These are phyloP conservation scores for Rhincodon typus DNA, from an alignment of 2,797 vertebrate genomes.

Conservation along the genomic window DNA sequence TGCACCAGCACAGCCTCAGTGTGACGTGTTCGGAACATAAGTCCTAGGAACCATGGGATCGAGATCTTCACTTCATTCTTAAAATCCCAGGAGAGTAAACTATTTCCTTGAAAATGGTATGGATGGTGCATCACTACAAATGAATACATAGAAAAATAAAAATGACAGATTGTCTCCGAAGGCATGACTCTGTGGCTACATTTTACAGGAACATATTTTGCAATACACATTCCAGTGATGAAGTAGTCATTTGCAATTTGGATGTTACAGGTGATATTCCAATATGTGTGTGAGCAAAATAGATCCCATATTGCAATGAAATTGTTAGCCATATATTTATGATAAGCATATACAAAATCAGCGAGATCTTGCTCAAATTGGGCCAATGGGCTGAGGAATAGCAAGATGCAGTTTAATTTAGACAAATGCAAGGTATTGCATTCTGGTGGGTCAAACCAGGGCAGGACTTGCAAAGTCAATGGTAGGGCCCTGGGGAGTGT, in stretches of 20 bases:
- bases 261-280: background rate
- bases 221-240: background rate
- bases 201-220: background rate
- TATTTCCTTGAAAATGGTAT: conserved; percentile 83
- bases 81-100: conserved; percentile 88
- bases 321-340: no score
- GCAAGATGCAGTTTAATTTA: no score
- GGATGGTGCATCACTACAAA: conserved; percentile 81
- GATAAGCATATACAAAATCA: background rate
- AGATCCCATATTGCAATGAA: background rate
- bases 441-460: no score
- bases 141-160: conserved; percentile 28
- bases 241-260: background rate
- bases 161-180: background rate
- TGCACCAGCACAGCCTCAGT: conserved; percentile 78
- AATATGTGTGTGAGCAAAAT: background rate
- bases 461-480: no score
- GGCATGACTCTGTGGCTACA: background rate
- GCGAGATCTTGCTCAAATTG: no score
- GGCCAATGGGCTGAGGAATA: no score
- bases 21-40: conserved; percentile 82
- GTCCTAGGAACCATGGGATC: conserved; percentile 86
- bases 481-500: no score
- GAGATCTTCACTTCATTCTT: conserved; percentile 84
- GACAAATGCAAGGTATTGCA: no score